Base-by-base conservation (phyloP, 2,888 invertebrate genomes). In the Gasteruption jaculator region DNA sequence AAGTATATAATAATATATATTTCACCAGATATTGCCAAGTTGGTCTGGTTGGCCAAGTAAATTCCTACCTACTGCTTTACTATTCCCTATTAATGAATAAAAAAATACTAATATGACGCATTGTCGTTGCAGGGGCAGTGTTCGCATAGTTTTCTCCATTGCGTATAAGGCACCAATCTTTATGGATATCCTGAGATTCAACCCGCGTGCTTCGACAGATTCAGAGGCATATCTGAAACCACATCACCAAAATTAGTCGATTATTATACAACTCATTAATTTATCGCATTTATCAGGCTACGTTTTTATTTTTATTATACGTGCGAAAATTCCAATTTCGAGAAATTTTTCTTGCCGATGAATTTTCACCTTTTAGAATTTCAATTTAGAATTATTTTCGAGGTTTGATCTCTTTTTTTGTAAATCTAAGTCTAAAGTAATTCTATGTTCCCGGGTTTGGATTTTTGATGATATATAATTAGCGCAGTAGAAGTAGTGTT, bases 211-310 rank as follows among this genome's bases (percentile, higher is more conserved):
- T 90, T 90, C 68, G 89, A 90, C 76, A 90, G 78, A 76, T 90
- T 90, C 72, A 90, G 77, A 72, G 90, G 90, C 80, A 86, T 83
- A 85, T 90, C 90, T 90, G 80, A 44, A 82, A 82, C 51, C 49
- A 52, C n/a, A n/a, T n/a, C n/a, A n/a, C n/a, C n/a, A n/a, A n/a
- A 46, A 24, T 14, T 32, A 44, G 15, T 35, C 16, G 10, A 19
- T 20, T 10, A 18, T 29, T 29, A n/a, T 31, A 20, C 21, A 29
- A 26, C 15, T 26, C 16, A 7, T 35, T 12, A 12, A 8, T 16
- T 8, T 38, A n/a, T n/a, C n/a, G n/a, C n/a, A n/a, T n/a, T n/a
- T n/a, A n/a, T n/a, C n/a, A n/a, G n/a, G n/a, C n/a, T n/a, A n/a
- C n/a, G n/a, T n/a, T n/a, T n/a, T n/a, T n/a, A n/a, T n/a, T n/a